Conservation (phyloP, 2,797 vertebrate genomes). For the Bradypodion pumilum region DNA sequence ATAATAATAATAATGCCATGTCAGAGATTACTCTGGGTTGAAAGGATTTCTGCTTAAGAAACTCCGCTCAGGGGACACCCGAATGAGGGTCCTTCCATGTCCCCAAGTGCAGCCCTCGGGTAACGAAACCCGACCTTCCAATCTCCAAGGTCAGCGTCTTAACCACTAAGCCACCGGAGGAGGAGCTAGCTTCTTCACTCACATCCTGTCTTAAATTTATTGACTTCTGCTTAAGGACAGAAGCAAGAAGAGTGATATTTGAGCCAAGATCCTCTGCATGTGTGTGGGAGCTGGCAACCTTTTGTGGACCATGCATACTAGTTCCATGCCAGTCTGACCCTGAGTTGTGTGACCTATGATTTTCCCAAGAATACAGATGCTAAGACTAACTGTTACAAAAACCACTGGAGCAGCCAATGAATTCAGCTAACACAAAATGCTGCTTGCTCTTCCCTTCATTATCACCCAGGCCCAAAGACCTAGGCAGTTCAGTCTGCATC, state of each 20-base stretch:
- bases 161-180: no score
- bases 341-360: slow-evolving; percentile 1
- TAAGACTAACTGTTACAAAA: not conserved
- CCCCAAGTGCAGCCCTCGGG: no score
- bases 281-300: not conserved
- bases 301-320: not conserved
- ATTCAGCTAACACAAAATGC: not conserved
- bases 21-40: no score
- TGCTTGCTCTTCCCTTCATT: not conserved
- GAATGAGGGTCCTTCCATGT: no score
- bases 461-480: not conserved
- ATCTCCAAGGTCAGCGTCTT: no score
- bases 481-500: not conserved
- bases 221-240: not conserved
- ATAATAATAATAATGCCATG: no score
- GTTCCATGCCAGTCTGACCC: not conserved
- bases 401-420: not conserved
- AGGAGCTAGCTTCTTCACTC: no score
- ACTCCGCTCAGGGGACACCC: no score
- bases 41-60: no score
- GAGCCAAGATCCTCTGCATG: not conserved
- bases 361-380: not conserved
- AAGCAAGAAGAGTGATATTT: not conserved
- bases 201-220: not conserved
- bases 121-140: no score